phyloP scores from a whole-genome alignment of 1,140 invertebrate genomes.

The Mesaphorura yosii region DNA sequence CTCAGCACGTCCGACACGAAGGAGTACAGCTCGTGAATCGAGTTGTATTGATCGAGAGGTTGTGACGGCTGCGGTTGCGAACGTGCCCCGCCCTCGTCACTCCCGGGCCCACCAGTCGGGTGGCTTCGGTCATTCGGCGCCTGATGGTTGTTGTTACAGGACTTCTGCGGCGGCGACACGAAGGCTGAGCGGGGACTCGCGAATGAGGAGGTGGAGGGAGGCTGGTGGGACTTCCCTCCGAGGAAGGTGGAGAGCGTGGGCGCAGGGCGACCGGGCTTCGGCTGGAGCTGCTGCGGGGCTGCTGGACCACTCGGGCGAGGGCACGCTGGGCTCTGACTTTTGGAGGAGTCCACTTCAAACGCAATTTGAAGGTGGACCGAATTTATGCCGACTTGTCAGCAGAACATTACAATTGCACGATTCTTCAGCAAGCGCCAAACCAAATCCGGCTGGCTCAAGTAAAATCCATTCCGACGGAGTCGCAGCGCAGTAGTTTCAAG shows the following conservation, averaged over 20 bases:
- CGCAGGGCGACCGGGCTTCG: neutral
- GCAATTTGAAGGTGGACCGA: too few relatives aligned
- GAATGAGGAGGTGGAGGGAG: neutral
- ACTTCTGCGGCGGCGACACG: too few relatives aligned
- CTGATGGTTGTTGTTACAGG: neutral
- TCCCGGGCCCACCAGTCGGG: neutral
- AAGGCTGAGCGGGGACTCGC: neutral
- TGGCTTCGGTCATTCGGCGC: neutral
- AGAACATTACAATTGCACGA: too few relatives aligned
- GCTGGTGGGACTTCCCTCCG: neutral
- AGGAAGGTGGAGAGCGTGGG: neutral
- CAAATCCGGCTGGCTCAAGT: neutral
- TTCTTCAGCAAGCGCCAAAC: neutral
- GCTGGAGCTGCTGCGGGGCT: conserved; percentile 1
- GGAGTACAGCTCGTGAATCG: conserved; percentile 31
- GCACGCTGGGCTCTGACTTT: conserved; percentile 12
- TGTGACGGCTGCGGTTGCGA: neutral
- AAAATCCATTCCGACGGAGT: neutral
- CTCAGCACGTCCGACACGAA: conserved; percentile 30
- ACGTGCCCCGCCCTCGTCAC: neutral
- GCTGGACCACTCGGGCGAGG: conserved; percentile 4
- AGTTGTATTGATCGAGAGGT: conserved; percentile 25
- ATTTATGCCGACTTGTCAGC: too few relatives aligned
- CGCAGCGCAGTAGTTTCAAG: neutral
- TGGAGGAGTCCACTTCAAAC: conserved; percentile 21